Conservation (phyloP, 2,113 vertebrate species). For the Gulo gulo region DNA sequence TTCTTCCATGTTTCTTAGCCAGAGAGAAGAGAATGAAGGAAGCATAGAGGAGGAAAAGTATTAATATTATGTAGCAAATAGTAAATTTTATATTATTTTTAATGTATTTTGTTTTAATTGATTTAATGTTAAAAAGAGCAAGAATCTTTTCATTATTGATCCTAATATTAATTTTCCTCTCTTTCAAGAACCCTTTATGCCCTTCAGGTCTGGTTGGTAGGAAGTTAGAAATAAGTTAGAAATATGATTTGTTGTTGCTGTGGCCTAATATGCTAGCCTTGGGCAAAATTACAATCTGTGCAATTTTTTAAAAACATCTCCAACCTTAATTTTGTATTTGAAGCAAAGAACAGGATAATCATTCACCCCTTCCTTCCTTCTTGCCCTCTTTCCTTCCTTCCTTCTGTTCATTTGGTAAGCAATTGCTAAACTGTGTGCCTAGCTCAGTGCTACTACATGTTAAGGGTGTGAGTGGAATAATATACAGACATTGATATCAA, state of each 20-base stretch:
- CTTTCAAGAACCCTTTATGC: neutral
- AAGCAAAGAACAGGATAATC: slow-evolving; percentile 15
- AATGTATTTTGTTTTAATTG: slow-evolving; percentile 16
- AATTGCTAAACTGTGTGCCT: neutral
- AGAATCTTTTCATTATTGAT: slow-evolving; percentile 31
- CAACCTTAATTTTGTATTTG: slow-evolving; percentile 36
- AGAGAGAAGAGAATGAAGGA: neutral
- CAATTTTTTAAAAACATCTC: neutral
- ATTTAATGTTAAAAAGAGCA: slow-evolving; percentile 35
- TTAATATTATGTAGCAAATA: neutral
- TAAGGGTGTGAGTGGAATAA: neutral
- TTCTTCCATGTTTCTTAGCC: neutral
- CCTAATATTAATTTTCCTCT: neutral
- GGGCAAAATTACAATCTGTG: slow-evolving; percentile 43
- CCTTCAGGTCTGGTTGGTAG: slow-evolving; percentile 22
- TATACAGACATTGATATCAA: neutral
- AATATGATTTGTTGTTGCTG: slow-evolving; percentile 4
- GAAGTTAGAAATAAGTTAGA: slow-evolving; percentile 58
- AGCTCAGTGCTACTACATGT: neutral
- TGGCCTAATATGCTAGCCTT: neutral
- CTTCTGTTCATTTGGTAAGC: neutral
- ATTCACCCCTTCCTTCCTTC: neutral
- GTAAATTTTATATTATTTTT: neutral
- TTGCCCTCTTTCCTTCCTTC: neutral
- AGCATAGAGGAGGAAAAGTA: neutral